Conservation (phyloP, 2,888 invertebrate species). For the Andrena flavipes region DNA sequence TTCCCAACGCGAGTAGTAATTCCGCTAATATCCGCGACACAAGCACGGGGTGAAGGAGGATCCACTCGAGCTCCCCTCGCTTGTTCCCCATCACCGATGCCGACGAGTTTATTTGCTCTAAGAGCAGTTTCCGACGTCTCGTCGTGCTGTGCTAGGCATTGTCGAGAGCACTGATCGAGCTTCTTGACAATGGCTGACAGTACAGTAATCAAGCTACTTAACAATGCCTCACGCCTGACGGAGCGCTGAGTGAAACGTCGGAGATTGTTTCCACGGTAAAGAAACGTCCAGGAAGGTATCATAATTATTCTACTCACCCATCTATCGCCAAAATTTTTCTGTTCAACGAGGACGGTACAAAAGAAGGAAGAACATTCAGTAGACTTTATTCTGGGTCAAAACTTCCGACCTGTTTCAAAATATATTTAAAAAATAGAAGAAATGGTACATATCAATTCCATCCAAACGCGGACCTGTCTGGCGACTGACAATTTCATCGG, state of each 20-base stretch:
- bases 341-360: no score
- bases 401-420: background rate
- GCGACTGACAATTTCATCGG: conserved; percentile 49
- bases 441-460: conserved; percentile 21
- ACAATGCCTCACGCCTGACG: conserved; percentile 1
- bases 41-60: conserved; percentile 16
- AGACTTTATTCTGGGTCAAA: conserved; percentile 2
- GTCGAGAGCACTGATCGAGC: conserved; percentile 19
- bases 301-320: no score
- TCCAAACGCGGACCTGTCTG: conserved; percentile 11
- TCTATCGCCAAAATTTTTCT: no score
- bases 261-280: conserved; percentile 22
- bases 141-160: conserved; percentile 9
- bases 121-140: conserved; percentile 13
- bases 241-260: background rate
- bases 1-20: conserved; percentile 34
- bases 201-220: conserved; percentile 37
- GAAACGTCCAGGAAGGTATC: conserved; percentile 17
- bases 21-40: conserved; percentile 39
- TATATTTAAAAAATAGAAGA: background rate
- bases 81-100: conserved; percentile 16
- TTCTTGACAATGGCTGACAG: conserved; percentile 23
- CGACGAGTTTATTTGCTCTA: conserved; percentile 28
- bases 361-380: no score
- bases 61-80: conserved; percentile 14